phyloP scores from a whole-genome alignment of 2,113 vertebrate genomes.

The Tor tambroides region DNA sequence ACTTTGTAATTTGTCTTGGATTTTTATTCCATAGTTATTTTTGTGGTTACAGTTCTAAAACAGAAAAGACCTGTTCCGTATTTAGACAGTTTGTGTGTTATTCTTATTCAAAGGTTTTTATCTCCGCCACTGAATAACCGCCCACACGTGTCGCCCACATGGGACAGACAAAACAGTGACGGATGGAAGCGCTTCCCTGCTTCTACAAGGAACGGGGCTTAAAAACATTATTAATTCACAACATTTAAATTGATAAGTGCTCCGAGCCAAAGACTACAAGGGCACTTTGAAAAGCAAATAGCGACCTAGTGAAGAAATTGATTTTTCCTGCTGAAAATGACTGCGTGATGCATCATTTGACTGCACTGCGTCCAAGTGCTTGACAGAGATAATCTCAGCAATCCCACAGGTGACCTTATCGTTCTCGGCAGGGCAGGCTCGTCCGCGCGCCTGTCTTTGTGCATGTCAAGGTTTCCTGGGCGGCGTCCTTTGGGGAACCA shows the following conservation, averaged over 20 bases:
- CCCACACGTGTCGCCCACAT: not conserved
- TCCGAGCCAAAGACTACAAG: constrained; percentile 88
- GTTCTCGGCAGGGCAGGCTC: constrained; percentile 86
- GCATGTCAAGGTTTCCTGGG: constrained; percentile 87
- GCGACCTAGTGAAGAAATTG: constrained; percentile 89
- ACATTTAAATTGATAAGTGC: constrained; percentile 96
- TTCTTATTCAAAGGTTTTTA: not conserved
- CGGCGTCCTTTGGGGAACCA: constrained; percentile 81
- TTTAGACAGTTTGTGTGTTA: not conserved
- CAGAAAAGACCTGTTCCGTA: not conserved
- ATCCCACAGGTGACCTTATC: constrained; percentile 94
- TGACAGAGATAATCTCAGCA: constrained; percentile 94
- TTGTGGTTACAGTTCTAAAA: not conserved
- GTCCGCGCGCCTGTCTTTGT: constrained; percentile 84
- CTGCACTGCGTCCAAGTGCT: constrained; percentile 93
- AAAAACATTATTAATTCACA: constrained; percentile 92
- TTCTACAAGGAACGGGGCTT: constrained; percentile 43
- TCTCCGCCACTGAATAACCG: not conserved
- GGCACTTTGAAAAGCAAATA: constrained; percentile 97
- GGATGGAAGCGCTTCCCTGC: constrained; percentile 9
- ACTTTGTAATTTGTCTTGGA: too few species aligned
- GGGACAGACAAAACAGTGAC: constrained; percentile 5
- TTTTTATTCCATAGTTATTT: not conserved
- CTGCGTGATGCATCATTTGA: constrained; percentile 94
- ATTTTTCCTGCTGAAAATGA: constrained; percentile 88